phyloP scores from a whole-genome alignment of 2,797 vertebrate species.

The Poecilia wingei region DNA sequence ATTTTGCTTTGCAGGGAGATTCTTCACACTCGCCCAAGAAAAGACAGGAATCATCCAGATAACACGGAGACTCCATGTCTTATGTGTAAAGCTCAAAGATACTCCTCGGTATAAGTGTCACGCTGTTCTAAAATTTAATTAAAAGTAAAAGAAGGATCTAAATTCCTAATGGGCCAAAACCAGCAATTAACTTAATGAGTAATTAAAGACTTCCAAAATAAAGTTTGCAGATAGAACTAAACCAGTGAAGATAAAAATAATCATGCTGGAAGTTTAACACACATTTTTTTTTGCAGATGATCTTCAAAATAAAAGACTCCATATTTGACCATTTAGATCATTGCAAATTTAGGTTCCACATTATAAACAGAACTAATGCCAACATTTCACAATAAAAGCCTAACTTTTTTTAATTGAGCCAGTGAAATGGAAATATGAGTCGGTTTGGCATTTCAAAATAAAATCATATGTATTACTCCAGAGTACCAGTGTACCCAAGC shows the following conservation, averaged over 20 bases:
- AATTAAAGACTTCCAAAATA: not conserved
- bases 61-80: not conserved
- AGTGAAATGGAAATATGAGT: not conserved
- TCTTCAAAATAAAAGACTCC: not conserved
- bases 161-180: not conserved
- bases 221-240: not conserved
- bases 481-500: not conserved
- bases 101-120: not conserved
- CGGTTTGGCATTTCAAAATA: not conserved
- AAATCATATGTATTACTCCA: not conserved
- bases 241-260: not conserved
- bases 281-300: not conserved
- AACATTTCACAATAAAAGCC: not conserved
- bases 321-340: not conserved
- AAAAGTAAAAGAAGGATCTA: not conserved
- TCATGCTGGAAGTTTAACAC: not conserved
- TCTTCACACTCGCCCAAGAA: not conserved
- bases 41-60: not conserved
- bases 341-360: not conserved
- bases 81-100: not conserved
- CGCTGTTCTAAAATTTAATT: not conserved
- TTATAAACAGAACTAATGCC: not conserved
- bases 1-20: not conserved
- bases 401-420: not conserved
- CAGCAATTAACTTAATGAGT: not conserved